Evolutionary conservation across 1,140 invertebrate species (phyloP).

Genomic region (Aporrectodea caliginosa): DNA sequence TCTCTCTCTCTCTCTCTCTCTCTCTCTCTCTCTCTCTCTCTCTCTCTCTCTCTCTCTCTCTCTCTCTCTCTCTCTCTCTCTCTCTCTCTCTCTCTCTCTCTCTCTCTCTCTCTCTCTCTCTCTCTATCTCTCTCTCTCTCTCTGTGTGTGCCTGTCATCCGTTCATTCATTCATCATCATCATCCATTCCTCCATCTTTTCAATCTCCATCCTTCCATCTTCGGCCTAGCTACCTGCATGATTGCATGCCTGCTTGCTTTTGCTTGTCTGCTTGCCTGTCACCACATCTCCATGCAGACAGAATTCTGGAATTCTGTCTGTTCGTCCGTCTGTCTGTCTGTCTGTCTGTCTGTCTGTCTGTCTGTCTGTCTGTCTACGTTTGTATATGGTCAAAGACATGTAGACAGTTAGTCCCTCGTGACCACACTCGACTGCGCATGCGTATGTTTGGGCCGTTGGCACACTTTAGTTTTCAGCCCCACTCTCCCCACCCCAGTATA

Average conservation of each 20-base stretch:
- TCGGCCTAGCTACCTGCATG: too few relatives aligned
- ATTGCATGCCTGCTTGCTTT: not conserved
- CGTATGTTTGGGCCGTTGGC: not conserved
- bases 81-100: not conserved
- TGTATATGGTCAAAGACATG: too few relatives aligned
- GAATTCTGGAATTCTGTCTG: not conserved
- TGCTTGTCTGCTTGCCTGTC: not conserved
- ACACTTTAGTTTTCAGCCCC: not conserved
- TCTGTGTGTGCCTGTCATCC: not conserved
- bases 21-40: too few relatives aligned
- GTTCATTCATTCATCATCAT: not conserved
- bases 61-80: not conserved
- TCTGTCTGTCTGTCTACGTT: too few relatives aligned
- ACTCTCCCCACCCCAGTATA: too few relatives aligned
- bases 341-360: too few relatives aligned
- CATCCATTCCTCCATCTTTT: too few relatives aligned
- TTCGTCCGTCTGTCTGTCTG: not conserved
- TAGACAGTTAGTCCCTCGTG: too few relatives aligned
- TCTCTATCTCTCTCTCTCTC: not conserved
- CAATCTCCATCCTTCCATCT: too few relatives aligned
- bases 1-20: too few relatives aligned
- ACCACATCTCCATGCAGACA: not conserved
- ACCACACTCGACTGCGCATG: too few relatives aligned
- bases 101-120: slow-evolving; percentile 1
- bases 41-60: too few relatives aligned